Conservation (phyloP, 1,140 invertebrate species). For the Drosophila rufa region DNA sequence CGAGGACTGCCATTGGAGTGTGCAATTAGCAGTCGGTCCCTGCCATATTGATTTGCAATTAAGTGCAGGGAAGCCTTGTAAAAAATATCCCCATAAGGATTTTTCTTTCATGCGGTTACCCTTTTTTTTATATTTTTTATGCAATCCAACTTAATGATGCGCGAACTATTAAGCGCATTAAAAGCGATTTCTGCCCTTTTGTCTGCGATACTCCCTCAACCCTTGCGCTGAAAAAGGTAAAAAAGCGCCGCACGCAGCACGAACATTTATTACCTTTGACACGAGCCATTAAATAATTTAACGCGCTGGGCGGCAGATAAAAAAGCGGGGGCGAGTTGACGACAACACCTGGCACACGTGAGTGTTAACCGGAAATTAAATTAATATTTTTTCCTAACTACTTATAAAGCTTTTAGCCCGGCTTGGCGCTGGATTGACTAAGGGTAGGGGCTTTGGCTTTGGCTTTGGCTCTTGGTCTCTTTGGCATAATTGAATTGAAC, state of each 20-base stretch:
- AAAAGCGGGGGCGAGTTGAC: conserved; percentile 19
- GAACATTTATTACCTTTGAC: conserved; percentile 80
- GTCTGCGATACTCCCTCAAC: conserved; percentile 16
- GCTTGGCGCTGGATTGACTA: conserved; percentile 6
- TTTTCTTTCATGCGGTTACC: conserved; percentile 22
- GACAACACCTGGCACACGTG: conserved; percentile 58
- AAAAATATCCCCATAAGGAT: conserved; percentile 32
- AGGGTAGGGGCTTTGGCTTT: neutral
- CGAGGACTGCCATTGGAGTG: conserved; percentile 26
- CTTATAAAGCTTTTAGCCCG: conserved; percentile 72
- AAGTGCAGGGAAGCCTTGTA: conserved; percentile 43
- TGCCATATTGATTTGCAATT: conserved; percentile 76
- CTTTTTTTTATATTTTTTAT: conserved; percentile 45
- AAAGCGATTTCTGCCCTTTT: conserved; percentile 51
- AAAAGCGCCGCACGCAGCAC: conserved; percentile 26
- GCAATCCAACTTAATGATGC: conserved; percentile 78
- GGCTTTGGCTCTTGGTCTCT: neutral
- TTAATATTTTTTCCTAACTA: conserved; percentile 65
- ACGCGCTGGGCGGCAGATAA: conserved; percentile 42
- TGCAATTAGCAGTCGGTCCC: conserved; percentile 64
- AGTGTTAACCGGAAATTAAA: conserved; percentile 62
- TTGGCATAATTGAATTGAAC: conserved; percentile 64
- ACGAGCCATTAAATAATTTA: conserved; percentile 78
- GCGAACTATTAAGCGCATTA: conserved; percentile 80
- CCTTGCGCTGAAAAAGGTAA: conserved; percentile 21